These are phyloP conservation scores for Nesidiocoris tenuis DNA, from an alignment of 2,888 invertebrate genomes.

Conservation along the genomic window DNA sequence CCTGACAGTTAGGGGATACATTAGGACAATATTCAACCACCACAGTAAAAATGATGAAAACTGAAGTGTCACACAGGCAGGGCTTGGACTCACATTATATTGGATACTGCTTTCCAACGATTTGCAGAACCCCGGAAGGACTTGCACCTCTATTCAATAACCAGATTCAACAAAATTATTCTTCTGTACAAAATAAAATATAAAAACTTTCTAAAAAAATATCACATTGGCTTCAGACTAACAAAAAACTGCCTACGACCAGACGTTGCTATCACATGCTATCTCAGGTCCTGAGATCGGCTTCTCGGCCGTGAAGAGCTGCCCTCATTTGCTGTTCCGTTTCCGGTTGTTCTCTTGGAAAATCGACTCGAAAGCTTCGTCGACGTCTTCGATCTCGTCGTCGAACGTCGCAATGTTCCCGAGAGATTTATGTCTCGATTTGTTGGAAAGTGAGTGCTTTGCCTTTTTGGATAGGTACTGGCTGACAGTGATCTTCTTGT, in stretches of 20 bases:
- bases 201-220: constrained; percentile 9
- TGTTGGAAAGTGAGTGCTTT: constrained; percentile 52
- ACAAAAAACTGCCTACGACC: neutral
- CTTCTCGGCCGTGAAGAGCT: neutral
- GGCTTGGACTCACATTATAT: constrained; percentile 32
- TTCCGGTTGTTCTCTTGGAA: constrained; percentile 56
- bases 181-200: constrained; percentile 15
- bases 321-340: constrained; percentile 45
- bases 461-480: constrained; percentile 63
- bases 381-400: constrained; percentile 64
- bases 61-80: neutral
- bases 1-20: neutral
- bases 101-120: constrained; percentile 33
- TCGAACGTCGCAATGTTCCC: constrained; percentile 60
- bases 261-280: neutral
- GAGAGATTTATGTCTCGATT: constrained; percentile 38
- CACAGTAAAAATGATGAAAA: too few species aligned
- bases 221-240: constrained; percentile 25
- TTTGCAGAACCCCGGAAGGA: constrained; percentile 13
- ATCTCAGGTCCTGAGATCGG: neutral
- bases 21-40: neutral
- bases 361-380: constrained; percentile 83
- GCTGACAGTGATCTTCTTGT: constrained; percentile 71
- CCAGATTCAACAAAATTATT: constrained; percentile 7
- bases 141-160: constrained; percentile 23